Conservation (phyloP, 1,140 invertebrate species). For the Drosophila leontia region DNA sequence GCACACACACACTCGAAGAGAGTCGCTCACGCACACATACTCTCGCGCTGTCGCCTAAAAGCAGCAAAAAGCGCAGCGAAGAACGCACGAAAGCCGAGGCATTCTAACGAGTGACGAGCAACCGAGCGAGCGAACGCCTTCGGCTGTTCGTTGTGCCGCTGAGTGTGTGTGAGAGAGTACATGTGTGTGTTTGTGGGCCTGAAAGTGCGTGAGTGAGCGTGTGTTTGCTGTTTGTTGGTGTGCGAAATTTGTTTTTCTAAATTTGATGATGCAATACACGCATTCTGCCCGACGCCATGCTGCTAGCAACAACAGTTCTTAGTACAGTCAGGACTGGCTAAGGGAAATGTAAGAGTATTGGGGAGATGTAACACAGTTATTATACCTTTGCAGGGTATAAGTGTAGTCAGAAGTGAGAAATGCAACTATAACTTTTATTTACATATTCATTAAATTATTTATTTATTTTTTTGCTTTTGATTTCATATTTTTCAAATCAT, state of each 20-base stretch:
- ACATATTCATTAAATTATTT: too few species aligned
- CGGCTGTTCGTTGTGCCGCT: slow-evolving; percentile 45
- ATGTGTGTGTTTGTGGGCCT: slow-evolving; percentile 1
- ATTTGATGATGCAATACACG: slow-evolving; percentile 83
- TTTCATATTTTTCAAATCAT: neutral
- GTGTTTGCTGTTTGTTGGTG: slow-evolving; percentile 25
- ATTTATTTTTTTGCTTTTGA: neutral
- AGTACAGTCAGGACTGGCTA: slow-evolving; percentile 9
- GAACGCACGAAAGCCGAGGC: slow-evolving; percentile 37
- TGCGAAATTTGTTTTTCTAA: slow-evolving; percentile 76
- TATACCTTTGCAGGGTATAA: too few species aligned
- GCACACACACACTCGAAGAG: slow-evolving; percentile 36
- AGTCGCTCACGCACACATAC: neutral
- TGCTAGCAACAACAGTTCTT: slow-evolving; percentile 1
- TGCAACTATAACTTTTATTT: too few species aligned
- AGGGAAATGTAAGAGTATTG: neutral
- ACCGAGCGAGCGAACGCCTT: slow-evolving; percentile 16
- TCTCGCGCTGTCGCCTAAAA: slow-evolving; percentile 6
- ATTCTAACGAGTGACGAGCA: slow-evolving; percentile 13
- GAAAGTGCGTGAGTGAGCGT: slow-evolving; percentile 32
- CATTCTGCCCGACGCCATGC: slow-evolving; percentile 56
- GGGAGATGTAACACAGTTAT: too few species aligned
- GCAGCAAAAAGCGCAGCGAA: slow-evolving; percentile 47
- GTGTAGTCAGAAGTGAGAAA: too few species aligned
- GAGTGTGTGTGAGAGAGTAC: slow-evolving; percentile 11